These are phyloP conservation scores for Myrmecobius fasciatus DNA, from an alignment of 2,113 vertebrate species.

Conservation along the genomic window DNA sequence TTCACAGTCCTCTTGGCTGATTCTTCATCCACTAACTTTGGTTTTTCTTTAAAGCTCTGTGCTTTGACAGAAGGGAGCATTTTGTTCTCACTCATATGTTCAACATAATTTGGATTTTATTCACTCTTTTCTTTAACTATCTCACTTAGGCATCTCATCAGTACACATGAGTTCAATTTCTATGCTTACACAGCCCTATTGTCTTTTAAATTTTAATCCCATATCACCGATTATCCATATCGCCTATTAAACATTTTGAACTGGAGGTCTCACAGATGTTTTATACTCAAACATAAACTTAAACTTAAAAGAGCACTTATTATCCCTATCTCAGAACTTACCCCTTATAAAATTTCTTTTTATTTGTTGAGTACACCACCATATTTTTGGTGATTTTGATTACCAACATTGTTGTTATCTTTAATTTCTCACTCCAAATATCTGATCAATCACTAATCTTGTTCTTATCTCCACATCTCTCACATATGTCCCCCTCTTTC, in stretches of 20 bases:
- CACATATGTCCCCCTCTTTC: background rate
- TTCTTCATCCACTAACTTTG: background rate
- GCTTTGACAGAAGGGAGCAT: no score
- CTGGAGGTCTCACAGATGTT: background rate
- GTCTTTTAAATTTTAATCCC: no score
- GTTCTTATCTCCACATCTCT: background rate
- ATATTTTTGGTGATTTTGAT: background rate
- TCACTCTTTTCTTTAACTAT: background rate
- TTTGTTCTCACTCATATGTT: no score
- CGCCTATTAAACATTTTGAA: background rate
- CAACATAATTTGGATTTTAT: background rate
- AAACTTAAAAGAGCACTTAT: background rate
- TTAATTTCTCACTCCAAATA: background rate
- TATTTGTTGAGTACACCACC: background rate
- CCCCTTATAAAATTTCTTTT: background rate
- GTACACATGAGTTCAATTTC: background rate
- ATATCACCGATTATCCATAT: background rate
- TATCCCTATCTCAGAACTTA: background rate
- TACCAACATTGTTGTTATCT: background rate
- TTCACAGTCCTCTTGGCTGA: background rate
- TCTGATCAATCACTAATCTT: background rate
- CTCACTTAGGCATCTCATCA: background rate
- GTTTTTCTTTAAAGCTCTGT: background rate
- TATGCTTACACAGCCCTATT: background rate
- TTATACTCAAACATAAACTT: background rate